These are phyloP conservation scores for Philopotamus ludificatus DNA, from an alignment of 1,140 invertebrate genomes.

Conservation along the genomic window DNA sequence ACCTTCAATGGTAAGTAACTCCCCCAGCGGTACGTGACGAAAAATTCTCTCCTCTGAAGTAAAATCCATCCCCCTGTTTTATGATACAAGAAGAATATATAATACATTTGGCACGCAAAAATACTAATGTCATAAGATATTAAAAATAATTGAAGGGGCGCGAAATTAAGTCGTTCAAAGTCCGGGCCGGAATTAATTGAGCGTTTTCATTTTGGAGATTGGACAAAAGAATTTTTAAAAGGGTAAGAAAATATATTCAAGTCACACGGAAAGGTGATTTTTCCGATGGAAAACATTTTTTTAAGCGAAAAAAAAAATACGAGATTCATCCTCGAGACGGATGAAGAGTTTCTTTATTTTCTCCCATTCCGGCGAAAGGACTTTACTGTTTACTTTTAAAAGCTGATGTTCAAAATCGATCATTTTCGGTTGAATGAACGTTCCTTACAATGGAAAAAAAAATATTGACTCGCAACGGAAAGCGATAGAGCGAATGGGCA, in stretches of 20 bases:
- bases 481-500: background rate
- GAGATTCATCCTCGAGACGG: background rate
- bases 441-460: background rate
- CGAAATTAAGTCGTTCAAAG: background rate
- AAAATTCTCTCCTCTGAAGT: background rate
- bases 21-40: background rate
- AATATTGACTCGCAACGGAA: background rate
- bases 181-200: background rate
- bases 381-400: background rate
- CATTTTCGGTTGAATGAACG: background rate
- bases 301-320: background rate
- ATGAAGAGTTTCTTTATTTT: background rate
- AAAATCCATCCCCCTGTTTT: background rate
- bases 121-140: background rate
- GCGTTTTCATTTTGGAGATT: background rate
- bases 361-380: background rate
- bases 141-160: background rate
- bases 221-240: background rate
- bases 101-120: background rate
- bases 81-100: background rate
- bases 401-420: background rate
- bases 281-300: background rate
- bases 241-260: background rate
- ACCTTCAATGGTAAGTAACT: background rate
- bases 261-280: background rate